These are phyloP conservation scores for Cheirogaleus medius DNA, from an alignment of 2,113 vertebrate genomes.

Conservation along the genomic window DNA sequence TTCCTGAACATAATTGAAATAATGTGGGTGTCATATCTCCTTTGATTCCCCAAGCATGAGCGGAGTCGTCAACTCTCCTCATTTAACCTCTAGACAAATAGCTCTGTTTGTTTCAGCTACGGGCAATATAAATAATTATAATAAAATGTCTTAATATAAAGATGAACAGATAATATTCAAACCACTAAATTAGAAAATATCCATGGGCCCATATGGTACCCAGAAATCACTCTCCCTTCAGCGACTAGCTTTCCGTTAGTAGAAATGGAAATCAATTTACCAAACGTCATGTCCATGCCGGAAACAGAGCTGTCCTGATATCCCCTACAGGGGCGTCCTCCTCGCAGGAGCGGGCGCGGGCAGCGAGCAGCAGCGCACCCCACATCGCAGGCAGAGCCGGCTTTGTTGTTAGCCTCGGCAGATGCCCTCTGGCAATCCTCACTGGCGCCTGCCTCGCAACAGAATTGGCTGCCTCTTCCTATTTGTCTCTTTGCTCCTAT, in stretches of 20 bases:
- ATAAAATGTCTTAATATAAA: conserved; percentile 74
- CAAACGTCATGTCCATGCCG: conserved; percentile 52
- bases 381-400: not conserved
- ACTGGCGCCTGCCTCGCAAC: conserved; percentile 5
- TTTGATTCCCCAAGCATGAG: conserved; percentile 65
- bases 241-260: conserved; percentile 62
- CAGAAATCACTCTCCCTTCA: conserved; percentile 79
- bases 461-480: conserved; percentile 59
- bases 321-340: conserved; percentile 8
- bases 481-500: conserved; percentile 59
- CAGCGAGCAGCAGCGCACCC: not conserved
- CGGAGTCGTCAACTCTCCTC: conserved; percentile 62
- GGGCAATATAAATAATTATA: conserved; percentile 77
- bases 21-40: conserved; percentile 48
- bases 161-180: conserved; percentile 70
- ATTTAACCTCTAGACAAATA: conserved; percentile 79
- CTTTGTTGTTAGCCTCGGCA: not conserved
- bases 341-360: conserved; percentile 14
- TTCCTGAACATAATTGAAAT: conserved; percentile 62
- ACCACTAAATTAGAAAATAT: conserved; percentile 78
- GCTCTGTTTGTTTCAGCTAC: conserved; percentile 77
- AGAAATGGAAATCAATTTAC: conserved; percentile 78
- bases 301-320: conserved; percentile 51
- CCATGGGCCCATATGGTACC: conserved; percentile 74
- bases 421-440: conserved; percentile 50